Evolutionary conservation across 2,113 vertebrate genomes (phyloP).

Genomic region (Lampris megalopsis): DNA sequence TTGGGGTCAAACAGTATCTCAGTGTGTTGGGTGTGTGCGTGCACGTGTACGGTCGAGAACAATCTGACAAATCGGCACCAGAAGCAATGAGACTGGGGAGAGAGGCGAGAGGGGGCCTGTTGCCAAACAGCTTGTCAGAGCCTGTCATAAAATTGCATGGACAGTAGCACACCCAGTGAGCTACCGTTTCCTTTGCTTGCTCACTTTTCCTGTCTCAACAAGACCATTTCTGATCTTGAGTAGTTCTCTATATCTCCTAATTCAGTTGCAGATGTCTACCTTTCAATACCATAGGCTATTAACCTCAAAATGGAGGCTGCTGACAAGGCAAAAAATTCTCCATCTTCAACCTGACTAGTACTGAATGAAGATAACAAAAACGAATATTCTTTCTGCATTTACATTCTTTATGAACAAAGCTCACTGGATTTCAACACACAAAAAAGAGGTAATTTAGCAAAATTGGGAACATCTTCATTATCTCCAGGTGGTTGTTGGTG

Average conservation of each 20-base stretch:
- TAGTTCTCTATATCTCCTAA: not conserved
- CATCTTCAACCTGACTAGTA: not conserved
- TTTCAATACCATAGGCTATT: not conserved
- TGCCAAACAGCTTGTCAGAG: slow-evolving; percentile 75
- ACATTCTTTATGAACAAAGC: not conserved
- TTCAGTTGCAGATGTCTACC: not conserved
- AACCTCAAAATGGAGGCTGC: slow-evolving; percentile 59
- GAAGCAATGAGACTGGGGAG: slow-evolving; percentile 44
- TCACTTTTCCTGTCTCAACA: slow-evolving; percentile 73
- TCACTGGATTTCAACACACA: not conserved
- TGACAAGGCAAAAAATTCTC: not conserved
- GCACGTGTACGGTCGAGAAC: slow-evolving; percentile 36
- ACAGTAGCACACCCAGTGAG: slow-evolving; percentile 73
- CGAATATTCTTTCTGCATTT: not conserved
- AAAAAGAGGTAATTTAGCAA: not conserved
- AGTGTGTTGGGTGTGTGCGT: slow-evolving; percentile 8
- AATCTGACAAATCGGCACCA: slow-evolving; percentile 60
- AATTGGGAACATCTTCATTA: not conserved
- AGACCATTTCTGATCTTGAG: slow-evolving; percentile 50
- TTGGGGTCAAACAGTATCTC: slow-evolving; percentile 43
- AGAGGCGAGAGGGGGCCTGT: slow-evolving; percentile 42
- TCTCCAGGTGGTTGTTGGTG: not conserved
- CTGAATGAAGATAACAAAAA: not conserved
- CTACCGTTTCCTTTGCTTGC: slow-evolving; percentile 60
- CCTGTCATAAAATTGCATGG: slow-evolving; percentile 69